Conservation (phyloP, 2,888 invertebrate species). For the Orchestes rusci region DNA sequence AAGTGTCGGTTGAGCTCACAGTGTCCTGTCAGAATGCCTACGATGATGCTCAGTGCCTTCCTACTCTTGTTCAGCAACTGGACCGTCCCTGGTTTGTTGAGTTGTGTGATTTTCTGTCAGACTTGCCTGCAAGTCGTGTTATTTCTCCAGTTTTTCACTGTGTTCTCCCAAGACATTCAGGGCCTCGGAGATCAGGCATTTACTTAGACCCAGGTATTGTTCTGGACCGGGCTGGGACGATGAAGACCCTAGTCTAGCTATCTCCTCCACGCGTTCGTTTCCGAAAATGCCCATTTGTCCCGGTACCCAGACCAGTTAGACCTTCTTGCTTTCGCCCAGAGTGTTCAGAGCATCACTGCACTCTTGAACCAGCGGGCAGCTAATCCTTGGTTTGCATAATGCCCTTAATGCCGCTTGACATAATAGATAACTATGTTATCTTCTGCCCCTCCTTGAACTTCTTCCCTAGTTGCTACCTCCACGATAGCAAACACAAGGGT, state of each 20-base stretch:
- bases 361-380: neutral
- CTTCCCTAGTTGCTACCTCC: neutral
- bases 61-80: neutral
- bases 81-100: neutral
- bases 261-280: neutral
- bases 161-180: neutral
- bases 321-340: neutral
- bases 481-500: too few relatives aligned
- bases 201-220: neutral
- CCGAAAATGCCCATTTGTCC: neutral
- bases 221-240: neutral
- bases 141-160: neutral
- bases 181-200: neutral
- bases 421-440: neutral
- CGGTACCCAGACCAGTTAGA: neutral
- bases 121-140: neutral
- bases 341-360: neutral
- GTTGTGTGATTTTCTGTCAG: neutral
- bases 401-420: neutral
- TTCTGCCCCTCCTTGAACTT: neutral
- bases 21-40: too few relatives aligned
- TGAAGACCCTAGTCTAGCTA: neutral
- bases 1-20: too few relatives aligned
- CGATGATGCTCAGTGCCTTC: too few relatives aligned
- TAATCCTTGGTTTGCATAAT: neutral